phyloP scores from a whole-genome alignment of 2,888 invertebrate genomes.

The Xanthia togata region DNA sequence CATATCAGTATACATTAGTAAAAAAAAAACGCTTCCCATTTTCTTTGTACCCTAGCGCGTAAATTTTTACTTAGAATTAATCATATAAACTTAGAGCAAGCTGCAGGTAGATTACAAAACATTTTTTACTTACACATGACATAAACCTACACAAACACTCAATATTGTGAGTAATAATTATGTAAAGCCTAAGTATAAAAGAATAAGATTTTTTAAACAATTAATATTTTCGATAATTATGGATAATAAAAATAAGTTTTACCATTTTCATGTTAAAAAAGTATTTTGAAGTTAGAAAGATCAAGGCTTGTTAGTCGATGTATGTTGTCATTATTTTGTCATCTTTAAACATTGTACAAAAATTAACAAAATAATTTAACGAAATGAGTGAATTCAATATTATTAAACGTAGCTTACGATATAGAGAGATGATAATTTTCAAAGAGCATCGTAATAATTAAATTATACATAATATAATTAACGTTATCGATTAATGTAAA shows the following conservation, averaged over 20 bases:
- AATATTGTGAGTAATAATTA: background rate
- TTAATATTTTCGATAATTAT: background rate
- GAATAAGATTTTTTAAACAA: too few species aligned
- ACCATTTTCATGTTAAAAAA: background rate
- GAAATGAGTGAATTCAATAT: background rate
- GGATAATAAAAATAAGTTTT: background rate
- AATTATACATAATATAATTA: background rate
- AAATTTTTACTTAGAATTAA: background rate
- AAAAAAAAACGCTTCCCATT: background rate
- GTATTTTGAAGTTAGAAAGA: slow-evolving; percentile 12
- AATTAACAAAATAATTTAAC: background rate
- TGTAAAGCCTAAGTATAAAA: background rate
- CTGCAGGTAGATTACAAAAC: slow-evolving; percentile 9
- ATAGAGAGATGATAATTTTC: background rate
- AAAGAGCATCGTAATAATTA: background rate
- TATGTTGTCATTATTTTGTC: slow-evolving; percentile 32
- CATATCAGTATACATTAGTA: too few species aligned
- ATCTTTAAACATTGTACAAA: background rate
- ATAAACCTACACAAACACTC: background rate
- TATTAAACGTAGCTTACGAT: too few species aligned
- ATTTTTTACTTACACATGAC: background rate
- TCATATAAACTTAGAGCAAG: background rate
- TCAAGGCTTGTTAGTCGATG: slow-evolving; percentile 54
- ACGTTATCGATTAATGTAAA: slow-evolving; percentile 50
- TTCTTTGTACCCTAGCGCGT: background rate